Evolutionary conservation across 2,113 vertebrate genomes (phyloP), one percentile per base, ranked within the genome.

Genomic region (Cranoglanis bouderius): DNA sequence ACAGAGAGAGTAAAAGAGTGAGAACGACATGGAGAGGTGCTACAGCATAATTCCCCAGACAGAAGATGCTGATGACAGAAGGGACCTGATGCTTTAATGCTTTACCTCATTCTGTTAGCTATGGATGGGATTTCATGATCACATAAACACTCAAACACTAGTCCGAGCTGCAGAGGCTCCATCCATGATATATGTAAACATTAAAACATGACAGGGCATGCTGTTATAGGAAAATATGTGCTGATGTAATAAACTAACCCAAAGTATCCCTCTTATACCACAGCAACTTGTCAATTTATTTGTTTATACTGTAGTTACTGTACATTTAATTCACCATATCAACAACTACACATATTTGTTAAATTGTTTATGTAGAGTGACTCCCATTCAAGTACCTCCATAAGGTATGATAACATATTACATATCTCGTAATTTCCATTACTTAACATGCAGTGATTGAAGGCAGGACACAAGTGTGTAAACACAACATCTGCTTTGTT

Each of bases 1-100:
- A 70, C 94, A 94, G 94, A 94, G 93, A 93, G 92, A 87, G 91
- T 94, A 92, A 92, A 93, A 92, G 93, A 92, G 57, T 4, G 32
- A 40, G 26, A 67, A 18, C 9, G 49, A n/a, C 63, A 70, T 46
- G 16, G 32, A 82, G 32, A 82, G 57, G 9, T 46, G 59, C 38
- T 32, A 82, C 57, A 65, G n/a, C 77, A 67, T 55, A 82, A 65
- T 70, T 70, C 46, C 86, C 61, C n/a, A 87, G 86, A 24, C n/a
- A 55, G 46, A 82, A 43, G 74, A 87, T 35, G 21, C 75, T 78
- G 75, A 49, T 78, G 75, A 49, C 19, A 51, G 75, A 78, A 51
- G 75, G 75, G 43, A 49, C 43, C 40, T 26, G 72, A 63, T 49
- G 46, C 46, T 75, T 10, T 49, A 43, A 77, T 32, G 57, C 53